Evolutionary conservation across 2,797 vertebrate genomes (phyloP).

Genomic region (Buceros bicornis): DNA sequence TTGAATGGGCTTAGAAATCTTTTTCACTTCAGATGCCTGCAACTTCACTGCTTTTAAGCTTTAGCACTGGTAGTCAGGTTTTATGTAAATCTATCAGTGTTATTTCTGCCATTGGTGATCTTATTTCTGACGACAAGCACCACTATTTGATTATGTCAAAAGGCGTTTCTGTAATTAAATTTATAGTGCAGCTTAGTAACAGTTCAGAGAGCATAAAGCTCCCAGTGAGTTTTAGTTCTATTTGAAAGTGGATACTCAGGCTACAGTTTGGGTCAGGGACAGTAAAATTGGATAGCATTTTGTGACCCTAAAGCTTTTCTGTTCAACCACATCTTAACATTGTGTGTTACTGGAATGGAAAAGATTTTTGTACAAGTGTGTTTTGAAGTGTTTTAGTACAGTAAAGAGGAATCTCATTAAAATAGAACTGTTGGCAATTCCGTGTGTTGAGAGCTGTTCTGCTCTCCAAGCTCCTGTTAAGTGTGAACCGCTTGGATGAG

Average conservation of each 20-base stretch:
- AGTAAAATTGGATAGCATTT: slow-evolving; percentile 21
- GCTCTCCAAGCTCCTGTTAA: neutral
- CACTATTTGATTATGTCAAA: neutral
- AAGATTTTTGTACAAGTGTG: neutral
- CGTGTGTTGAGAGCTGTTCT: neutral
- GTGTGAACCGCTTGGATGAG: neutral
- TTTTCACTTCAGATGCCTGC: neutral
- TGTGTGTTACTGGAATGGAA: neutral
- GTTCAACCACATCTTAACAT: neutral
- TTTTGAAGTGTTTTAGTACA: neutral
- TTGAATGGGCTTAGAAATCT: neutral
- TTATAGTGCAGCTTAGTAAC: slow-evolving; percentile 27
- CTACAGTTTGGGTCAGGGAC: slow-evolving; percentile 28
- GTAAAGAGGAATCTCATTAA: neutral
- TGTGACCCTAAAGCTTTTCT: slow-evolving; percentile 22
- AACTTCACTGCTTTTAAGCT: neutral
- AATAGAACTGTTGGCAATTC: neutral
- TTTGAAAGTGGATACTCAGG: slow-evolving; percentile 60
- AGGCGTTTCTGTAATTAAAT: slow-evolving; percentile 56
- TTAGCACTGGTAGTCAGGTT: neutral
- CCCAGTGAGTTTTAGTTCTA: neutral
- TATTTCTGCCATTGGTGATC: neutral
- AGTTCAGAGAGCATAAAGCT: slow-evolving; percentile 38
- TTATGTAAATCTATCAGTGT: neutral
- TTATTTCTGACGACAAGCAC: slow-evolving; percentile 10